Evolutionary conservation across 2,113 vertebrate species (phyloP).

Genomic region (Gopherus flavomarginatus): DNA sequence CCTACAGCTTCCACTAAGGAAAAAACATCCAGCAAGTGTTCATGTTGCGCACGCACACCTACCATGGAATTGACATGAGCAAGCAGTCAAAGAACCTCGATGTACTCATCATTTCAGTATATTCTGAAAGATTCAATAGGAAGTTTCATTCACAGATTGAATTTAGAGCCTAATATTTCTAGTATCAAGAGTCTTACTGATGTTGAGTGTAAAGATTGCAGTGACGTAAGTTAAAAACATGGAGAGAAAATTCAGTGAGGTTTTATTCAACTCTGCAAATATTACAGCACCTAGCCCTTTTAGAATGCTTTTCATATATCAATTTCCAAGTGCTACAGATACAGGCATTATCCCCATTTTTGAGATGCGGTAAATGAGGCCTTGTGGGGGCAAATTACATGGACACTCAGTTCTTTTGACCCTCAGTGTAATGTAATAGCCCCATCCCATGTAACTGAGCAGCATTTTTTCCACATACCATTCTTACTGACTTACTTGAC

Average conservation of each 20-base stretch:
- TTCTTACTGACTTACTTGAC: constrained; percentile 82
- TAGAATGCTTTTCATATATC: neutral
- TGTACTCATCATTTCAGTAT: neutral
- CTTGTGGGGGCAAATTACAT: neutral
- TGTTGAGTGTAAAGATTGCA: neutral
- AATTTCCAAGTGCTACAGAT: neutral
- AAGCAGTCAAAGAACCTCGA: neutral
- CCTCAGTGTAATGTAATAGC: neutral
- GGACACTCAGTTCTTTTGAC: neutral
- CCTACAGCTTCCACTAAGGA: neutral
- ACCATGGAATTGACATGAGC: neutral
- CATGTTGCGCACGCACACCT: neutral
- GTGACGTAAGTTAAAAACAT: neutral
- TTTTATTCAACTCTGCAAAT: neutral
- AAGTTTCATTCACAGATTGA: neutral
- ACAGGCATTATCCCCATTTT: neutral
- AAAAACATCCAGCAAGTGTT: neutral
- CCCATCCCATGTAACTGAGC: neutral
- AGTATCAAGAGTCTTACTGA: neutral
- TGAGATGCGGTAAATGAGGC: neutral
- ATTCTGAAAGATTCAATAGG: neutral
- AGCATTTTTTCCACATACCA: neutral
- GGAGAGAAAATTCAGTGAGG: too few species aligned
- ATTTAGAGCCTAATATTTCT: neutral
- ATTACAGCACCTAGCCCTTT: neutral